Conservation (phyloP, 2,113 vertebrate genomes). For the Mionectes macconnelli region DNA sequence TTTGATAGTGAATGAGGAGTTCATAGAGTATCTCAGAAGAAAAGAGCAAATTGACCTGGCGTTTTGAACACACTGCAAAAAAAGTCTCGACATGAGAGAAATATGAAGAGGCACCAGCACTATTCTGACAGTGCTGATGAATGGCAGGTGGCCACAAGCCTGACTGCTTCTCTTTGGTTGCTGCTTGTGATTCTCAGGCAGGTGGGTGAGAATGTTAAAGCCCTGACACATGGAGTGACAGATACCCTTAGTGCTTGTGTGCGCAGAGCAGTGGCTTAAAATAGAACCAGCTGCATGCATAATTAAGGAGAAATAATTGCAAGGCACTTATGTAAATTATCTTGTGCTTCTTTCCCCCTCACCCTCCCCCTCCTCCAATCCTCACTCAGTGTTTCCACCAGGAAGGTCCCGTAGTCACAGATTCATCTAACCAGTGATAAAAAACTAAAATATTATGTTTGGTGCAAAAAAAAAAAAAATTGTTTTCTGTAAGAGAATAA, state of each 20-base stretch:
- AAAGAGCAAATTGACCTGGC: neutral
- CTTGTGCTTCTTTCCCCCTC: neutral
- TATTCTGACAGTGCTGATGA: neutral
- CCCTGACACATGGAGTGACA: conserved; percentile 51
- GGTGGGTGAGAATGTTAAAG: conserved; percentile 18
- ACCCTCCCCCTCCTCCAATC: too few species aligned
- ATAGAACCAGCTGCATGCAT: conserved; percentile 60
- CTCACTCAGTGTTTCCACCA: neutral
- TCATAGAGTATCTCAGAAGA: neutral
- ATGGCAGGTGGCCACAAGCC: conserved; percentile 26
- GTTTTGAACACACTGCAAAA: neutral
- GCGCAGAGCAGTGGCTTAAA: conserved; percentile 30
- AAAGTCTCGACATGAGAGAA: neutral
- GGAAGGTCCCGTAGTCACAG: neutral
- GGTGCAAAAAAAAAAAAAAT: neutral
- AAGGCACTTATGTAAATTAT: conserved; percentile 22
- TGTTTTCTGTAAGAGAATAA: neutral
- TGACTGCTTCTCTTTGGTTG: neutral
- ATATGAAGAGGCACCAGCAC: neutral
- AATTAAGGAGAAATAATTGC: conserved; percentile 61
- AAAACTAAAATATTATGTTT: neutral
- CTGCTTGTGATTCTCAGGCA: conserved; percentile 2
- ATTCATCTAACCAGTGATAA: neutral
- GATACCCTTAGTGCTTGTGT: conserved; percentile 24
- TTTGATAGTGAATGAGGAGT: neutral